Evolutionary conservation across 2,888 invertebrate genomes (phyloP).

Genomic region (Acleris emargana): DNA sequence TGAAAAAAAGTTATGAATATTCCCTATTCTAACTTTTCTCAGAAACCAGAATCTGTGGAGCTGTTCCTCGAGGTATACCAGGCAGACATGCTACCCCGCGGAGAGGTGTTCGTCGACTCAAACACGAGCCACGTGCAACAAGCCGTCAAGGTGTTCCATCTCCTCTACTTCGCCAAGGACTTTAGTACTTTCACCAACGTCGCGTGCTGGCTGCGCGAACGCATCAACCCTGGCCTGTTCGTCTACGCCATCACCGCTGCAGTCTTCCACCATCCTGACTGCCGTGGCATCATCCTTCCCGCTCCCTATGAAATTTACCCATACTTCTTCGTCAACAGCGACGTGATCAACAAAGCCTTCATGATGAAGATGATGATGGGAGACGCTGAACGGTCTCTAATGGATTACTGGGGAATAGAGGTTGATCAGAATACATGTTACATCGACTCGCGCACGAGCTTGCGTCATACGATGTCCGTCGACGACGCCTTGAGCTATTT

Average conservation of each 20-base stretch:
- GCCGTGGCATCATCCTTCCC: constrained; percentile 86
- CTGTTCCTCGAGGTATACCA: constrained; percentile 82
- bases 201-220: constrained; percentile 88
- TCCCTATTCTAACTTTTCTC: constrained; percentile 41
- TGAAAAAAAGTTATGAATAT: too few relatives aligned
- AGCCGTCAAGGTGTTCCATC: constrained; percentile 85
- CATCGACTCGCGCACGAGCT: constrained; percentile 87
- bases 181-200: constrained; percentile 87
- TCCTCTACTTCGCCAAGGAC: constrained; percentile 87
- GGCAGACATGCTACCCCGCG: constrained; percentile 83
- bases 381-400: constrained; percentile 76
- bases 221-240: constrained; percentile 89
- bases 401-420: constrained; percentile 79
- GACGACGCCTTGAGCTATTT: constrained; percentile 88
- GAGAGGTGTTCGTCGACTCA: constrained; percentile 85
- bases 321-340: constrained; percentile 88
- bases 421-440: constrained; percentile 84
- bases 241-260: constrained; percentile 87
- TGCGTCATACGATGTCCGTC: constrained; percentile 81
- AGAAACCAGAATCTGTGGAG: constrained; percentile 83
- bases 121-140: constrained; percentile 85
- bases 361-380: constrained; percentile 86
- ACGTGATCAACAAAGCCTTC: constrained; percentile 87
- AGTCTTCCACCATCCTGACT: constrained; percentile 87
- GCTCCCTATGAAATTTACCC: constrained; percentile 91